Percentiles rank a stretch among this genome's conserved stretches.
Conservation (phyloP, 2,888 invertebrate genomes). For the Drosophila melanosoma region DNA sequence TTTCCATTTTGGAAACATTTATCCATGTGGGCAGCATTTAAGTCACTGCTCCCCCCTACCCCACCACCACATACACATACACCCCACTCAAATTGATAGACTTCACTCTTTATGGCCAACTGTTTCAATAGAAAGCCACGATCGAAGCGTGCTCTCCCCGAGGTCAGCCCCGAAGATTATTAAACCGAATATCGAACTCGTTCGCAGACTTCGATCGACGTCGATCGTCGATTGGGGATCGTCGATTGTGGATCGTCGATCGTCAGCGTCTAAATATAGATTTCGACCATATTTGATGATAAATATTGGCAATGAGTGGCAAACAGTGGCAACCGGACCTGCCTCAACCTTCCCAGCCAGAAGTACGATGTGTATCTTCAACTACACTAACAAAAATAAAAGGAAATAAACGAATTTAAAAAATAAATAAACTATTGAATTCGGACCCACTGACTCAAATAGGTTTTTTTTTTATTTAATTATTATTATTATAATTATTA, state of each 20-base stretch:
- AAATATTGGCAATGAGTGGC: conserved; percentile 79
- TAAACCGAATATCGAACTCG: conserved; percentile 11
- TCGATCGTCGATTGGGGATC: conserved; percentile 19
- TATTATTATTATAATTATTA: neutral
- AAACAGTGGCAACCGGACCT: conserved; percentile 60
- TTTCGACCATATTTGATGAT: conserved; percentile 81
- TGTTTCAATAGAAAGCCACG: conserved; percentile 76
- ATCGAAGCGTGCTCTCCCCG: conserved; percentile 54
- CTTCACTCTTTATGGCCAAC: conserved; percentile 56
- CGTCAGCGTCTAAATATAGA: conserved; percentile 80
- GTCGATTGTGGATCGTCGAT: conserved; percentile 14
- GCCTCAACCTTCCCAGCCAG: conserved; percentile 65
- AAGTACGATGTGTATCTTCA: conserved; percentile 9
- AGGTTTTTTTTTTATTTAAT: neutral
- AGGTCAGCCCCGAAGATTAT: conserved; percentile 57
- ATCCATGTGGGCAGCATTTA: conserved; percentile 9
- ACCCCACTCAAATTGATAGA: neutral
- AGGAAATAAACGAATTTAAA: neutral
- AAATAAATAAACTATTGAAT: neutral
- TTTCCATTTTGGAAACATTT: neutral
- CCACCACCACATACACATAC: neutral
- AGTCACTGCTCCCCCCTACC: no score
- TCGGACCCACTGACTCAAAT: neutral
- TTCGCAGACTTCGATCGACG: conserved; percentile 4
- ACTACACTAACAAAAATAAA: conserved; percentile 1